These are phyloP conservation scores for Acridotheres tristis DNA, from an alignment of 2,797 vertebrate genomes.

Conservation along the genomic window DNA sequence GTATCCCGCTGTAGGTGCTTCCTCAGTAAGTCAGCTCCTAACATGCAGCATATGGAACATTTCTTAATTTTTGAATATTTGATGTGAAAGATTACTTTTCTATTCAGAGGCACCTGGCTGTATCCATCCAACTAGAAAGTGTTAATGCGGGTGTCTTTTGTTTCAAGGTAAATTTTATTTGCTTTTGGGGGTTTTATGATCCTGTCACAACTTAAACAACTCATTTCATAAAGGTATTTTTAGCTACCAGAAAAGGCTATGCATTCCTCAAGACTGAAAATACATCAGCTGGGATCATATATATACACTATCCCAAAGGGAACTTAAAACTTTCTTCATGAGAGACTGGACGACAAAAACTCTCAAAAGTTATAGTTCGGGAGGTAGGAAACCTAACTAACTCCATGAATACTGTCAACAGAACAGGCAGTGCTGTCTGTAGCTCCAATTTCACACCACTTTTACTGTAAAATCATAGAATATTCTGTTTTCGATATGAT, in stretches of 20 bases:
- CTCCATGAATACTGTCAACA: not conserved
- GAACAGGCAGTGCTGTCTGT: not conserved
- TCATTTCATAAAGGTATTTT: constrained; percentile 25
- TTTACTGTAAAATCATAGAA: not conserved
- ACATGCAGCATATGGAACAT: accelerated
- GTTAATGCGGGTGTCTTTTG: not conserved
- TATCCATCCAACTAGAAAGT: not conserved
- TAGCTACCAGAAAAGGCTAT: constrained; percentile 10
- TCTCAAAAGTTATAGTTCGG: constrained; percentile 2
- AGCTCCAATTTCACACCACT: not conserved
- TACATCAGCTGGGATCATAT: constrained; percentile 13
- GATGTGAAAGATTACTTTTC: not conserved
- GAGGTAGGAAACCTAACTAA: not conserved
- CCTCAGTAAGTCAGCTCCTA: not conserved
- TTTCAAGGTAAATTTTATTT: constrained; percentile 14
- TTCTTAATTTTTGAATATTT: not conserved
- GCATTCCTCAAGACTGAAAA: constrained; percentile 30
- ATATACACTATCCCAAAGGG: constrained; percentile 20
- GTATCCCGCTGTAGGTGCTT: not conserved
- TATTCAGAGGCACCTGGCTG: not conserved
- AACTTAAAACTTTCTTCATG: constrained; percentile 52
- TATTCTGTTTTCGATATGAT: not conserved
- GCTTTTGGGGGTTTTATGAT: constrained; percentile 7
- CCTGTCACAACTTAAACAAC: constrained; percentile 5
- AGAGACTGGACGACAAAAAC: not conserved